Conservation (phyloP, 2,888 invertebrate species). For the Eristalis intricaria region DNA sequence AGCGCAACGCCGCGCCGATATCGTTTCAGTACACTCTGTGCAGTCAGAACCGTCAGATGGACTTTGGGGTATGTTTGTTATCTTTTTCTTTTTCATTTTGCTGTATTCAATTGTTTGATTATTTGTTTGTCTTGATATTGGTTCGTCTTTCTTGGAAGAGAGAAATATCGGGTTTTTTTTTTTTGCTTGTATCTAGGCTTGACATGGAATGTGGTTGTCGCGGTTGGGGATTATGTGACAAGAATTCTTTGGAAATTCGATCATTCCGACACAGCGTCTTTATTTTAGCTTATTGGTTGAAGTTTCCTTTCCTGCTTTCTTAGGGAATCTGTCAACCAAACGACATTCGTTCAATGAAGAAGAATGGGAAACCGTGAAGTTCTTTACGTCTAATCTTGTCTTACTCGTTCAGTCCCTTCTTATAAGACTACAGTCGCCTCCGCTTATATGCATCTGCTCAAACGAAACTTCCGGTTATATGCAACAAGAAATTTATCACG, state of each 20-base stretch:
- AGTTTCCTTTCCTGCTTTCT: background rate
- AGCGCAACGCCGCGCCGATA: background rate
- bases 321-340: no score
- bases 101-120: background rate
- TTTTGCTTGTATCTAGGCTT: background rate
- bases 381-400: no score
- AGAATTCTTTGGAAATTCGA: background rate
- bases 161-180: background rate
- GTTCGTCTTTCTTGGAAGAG: background rate
- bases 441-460: no score
- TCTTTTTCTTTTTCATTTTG: background rate
- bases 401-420: no score
- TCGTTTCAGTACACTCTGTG: slow-evolving; percentile 13
- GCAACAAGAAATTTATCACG: no score
- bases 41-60: slow-evolving; percentile 16
- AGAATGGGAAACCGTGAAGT: no score
- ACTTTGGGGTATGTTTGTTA: slow-evolving; percentile 28
- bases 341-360: no score
- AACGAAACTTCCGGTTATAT: no score
- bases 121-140: background rate
- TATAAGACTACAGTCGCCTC: no score
- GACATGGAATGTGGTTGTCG: background rate
- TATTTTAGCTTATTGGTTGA: background rate
- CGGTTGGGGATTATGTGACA: background rate
- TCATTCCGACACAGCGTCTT: background rate